These are phyloP conservation scores for Furcifer pardalis DNA, from an alignment of 2,797 vertebrate species.

Conservation along the genomic window DNA sequence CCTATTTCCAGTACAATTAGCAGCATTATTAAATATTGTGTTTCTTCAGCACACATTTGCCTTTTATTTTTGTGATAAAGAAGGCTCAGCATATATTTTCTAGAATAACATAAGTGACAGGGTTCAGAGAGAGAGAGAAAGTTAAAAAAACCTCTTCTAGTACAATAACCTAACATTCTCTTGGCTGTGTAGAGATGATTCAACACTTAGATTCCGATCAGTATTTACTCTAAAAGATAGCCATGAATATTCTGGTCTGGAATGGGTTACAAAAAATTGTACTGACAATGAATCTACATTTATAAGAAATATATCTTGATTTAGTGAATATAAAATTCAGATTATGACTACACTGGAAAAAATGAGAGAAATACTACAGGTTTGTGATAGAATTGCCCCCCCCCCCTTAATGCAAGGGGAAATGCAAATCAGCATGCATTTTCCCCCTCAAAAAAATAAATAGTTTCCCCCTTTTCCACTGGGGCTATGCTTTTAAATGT, in stretches of 20 bases:
- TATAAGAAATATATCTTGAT: not conserved
- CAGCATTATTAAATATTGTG: constrained; percentile 6
- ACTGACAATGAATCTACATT: not conserved
- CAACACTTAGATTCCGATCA: not conserved
- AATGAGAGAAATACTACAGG: too few species aligned
- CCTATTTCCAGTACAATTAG: constrained; percentile 13
- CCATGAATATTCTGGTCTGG: not conserved
- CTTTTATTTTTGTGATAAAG: not conserved
- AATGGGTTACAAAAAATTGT: not conserved
- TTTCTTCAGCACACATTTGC: not conserved
- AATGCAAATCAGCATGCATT: too few species aligned
- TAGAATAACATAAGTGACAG: not conserved
- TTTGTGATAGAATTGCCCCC: too few species aligned
- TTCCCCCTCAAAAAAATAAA: too few species aligned
- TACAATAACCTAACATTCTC: not conserved
- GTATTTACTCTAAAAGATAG: not conserved
- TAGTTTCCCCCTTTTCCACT: too few species aligned
- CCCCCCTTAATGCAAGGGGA: too few species aligned
- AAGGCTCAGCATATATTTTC: not conserved
- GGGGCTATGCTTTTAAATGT: too few species aligned
- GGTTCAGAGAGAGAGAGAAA: not conserved
- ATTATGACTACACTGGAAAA: too few species aligned
- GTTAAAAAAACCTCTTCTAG: too few species aligned
- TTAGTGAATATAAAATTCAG: not conserved
- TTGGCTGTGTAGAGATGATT: not conserved